A percentile compares a stretch with the other conserved stretches of the same genome.
phyloP scores from a whole-genome alignment of 1,140 invertebrate species.

The Trachymyrmex septentrionalis region DNA sequence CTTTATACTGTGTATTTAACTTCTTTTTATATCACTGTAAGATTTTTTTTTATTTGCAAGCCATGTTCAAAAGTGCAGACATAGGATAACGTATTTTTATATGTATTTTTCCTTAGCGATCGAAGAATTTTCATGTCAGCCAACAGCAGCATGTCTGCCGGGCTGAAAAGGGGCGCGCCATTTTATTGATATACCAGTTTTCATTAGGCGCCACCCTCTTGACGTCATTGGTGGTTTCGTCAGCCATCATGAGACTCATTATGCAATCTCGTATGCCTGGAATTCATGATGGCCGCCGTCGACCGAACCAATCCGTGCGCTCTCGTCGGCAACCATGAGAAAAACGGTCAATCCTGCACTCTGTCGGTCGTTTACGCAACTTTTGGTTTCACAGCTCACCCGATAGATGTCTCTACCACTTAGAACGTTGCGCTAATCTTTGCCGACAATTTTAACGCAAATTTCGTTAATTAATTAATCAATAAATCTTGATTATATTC shows the following conservation, averaged over 20 bases:
- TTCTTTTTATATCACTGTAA: not conserved
- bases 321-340: slow-evolving; percentile 79
- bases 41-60: not conserved
- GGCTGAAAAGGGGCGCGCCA: slow-evolving; percentile 64
- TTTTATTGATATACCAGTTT: slow-evolving; percentile 73
- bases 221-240: slow-evolving; percentile 80
- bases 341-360: slow-evolving; percentile 77
- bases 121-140: slow-evolving; percentile 30
- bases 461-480: not conserved
- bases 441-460: not conserved
- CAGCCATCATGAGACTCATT: slow-evolving; percentile 84
- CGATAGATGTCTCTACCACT: slow-evolving; percentile 82
- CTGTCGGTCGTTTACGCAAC: slow-evolving; percentile 77
- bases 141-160: slow-evolving; percentile 53
- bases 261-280: slow-evolving; percentile 80
- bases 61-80: not conserved
- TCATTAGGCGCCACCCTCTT: slow-evolving; percentile 75
- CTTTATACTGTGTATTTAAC: not conserved
- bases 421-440: slow-evolving; percentile 56
- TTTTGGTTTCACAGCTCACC: slow-evolving; percentile 58
- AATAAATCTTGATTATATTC: not conserved
- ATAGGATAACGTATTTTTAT: not conserved
- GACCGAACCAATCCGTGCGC: slow-evolving; percentile 80
- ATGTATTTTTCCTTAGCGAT: slow-evolving; percentile 12
- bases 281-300: slow-evolving; percentile 84